Evolutionary conservation across 1,140 invertebrate genomes (phyloP).

Genomic region (Neodiprion virginianus): DNA sequence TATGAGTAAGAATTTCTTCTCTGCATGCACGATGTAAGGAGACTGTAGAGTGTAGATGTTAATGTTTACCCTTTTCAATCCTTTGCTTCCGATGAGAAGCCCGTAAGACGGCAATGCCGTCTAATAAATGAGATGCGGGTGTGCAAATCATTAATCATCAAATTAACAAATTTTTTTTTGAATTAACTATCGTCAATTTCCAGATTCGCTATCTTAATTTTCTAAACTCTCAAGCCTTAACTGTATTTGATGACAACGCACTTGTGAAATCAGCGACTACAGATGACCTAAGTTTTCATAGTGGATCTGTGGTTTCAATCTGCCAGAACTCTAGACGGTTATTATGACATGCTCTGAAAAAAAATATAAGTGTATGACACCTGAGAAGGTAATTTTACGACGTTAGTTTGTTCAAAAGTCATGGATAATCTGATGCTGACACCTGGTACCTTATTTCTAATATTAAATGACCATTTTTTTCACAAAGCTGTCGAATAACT

Average conservation of each 20-base stretch:
- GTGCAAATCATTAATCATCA: too few species aligned
- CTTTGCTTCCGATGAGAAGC: too few species aligned
- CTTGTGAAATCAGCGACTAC: background rate
- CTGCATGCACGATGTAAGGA: too few species aligned
- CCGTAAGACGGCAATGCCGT: too few species aligned
- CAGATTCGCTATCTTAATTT: background rate
- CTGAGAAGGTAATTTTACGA: background rate
- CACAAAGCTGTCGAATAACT: slow-evolving; percentile 4
- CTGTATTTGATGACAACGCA: background rate
- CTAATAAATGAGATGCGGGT: too few species aligned
- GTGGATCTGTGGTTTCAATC: slow-evolving; percentile 8
- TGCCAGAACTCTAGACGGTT: slow-evolving; percentile 12
- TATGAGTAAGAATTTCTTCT: too few species aligned
- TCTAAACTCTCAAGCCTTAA: background rate
- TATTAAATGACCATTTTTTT: slow-evolving; percentile 14
- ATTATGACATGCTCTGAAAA: background rate
- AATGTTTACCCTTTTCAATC: too few species aligned
- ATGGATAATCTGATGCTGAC: background rate
- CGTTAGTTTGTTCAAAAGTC: slow-evolving; percentile 15
- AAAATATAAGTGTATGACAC: background rate
- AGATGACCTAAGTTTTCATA: slow-evolving; percentile 11
- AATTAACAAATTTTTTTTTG: too few species aligned
- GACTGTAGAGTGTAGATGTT: too few species aligned
- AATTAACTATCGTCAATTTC: background rate
- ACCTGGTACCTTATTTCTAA: slow-evolving; percentile 11